phyloP scores from a whole-genome alignment of 1,140 invertebrate genomes.

The Paraescarpia echinospica region DNA sequence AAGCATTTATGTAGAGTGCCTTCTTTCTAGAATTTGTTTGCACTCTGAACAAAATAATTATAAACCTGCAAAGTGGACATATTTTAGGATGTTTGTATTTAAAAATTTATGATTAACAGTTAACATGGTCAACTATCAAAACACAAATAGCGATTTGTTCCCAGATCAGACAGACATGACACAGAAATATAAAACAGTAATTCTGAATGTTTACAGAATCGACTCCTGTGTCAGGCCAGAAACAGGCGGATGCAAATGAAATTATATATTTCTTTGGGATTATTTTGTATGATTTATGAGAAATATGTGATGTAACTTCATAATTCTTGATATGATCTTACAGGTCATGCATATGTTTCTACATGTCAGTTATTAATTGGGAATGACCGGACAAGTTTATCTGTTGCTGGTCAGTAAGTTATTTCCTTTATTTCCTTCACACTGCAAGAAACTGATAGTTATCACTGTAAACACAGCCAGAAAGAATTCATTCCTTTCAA shows the following conservation, averaged over 20 bases:
- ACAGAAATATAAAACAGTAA: neutral
- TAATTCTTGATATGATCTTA: neutral
- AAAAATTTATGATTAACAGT: no score
- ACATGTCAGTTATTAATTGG: neutral
- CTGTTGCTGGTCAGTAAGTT: neutral
- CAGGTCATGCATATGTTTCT: neutral
- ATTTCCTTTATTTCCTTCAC: neutral
- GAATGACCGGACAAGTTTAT: neutral
- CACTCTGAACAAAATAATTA: no score
- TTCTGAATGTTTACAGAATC: neutral
- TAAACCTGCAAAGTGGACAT: no score
- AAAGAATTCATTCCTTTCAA: neutral
- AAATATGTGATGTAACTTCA: neutral
- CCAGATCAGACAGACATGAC: neutral
- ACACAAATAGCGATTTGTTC: no score
- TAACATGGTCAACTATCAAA: no score
- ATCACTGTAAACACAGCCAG: neutral
- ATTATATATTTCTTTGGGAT: neutral
- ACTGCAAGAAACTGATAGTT: neutral
- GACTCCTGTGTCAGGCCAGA: neutral
- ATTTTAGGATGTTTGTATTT: no score
- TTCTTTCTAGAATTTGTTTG: no score
- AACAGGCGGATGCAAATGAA: neutral
- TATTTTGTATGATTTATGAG: neutral
- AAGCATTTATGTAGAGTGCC: no score